These are phyloP conservation scores for Pterophyllum scalare DNA, from an alignment of 2,113 vertebrate species.

Conservation along the genomic window DNA sequence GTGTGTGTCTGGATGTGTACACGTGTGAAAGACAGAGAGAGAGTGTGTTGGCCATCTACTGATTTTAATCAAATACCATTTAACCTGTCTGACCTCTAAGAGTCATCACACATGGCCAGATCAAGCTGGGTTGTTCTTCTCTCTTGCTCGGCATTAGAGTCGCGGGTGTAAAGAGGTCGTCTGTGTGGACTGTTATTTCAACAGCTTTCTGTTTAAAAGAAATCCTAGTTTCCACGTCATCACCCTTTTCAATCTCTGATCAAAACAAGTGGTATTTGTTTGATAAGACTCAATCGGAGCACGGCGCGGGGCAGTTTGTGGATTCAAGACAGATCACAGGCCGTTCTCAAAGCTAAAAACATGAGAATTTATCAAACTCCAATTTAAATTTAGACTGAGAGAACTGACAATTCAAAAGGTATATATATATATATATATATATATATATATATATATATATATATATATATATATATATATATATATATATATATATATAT, in stretches of 20 bases:
- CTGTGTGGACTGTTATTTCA: slow-evolving; percentile 60
- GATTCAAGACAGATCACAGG: slow-evolving; percentile 11
- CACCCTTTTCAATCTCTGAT: slow-evolving; percentile 54
- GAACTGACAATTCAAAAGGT: no score
- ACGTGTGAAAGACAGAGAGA: slow-evolving; percentile 56
- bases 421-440: slow-evolving; percentile 28
- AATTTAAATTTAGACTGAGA: background rate
- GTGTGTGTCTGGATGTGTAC: slow-evolving; percentile 28
- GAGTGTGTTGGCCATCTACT: slow-evolving; percentile 81
- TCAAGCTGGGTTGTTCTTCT: slow-evolving; percentile 70
- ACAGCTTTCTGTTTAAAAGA: slow-evolving; percentile 58
- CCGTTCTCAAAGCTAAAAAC: background rate
- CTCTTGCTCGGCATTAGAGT: slow-evolving; percentile 71
- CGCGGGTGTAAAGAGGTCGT: slow-evolving; percentile 62
- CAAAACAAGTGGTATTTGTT: slow-evolving; percentile 55
- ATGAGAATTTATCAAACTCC: background rate
- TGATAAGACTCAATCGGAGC: slow-evolving; percentile 22
- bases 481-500: slow-evolving; percentile 29
- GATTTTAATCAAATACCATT: slow-evolving; percentile 88
- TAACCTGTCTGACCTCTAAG: slow-evolving; percentile 82
- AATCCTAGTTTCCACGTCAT: slow-evolving; percentile 57
- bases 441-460: slow-evolving; percentile 9
- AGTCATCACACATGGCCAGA: slow-evolving; percentile 80
- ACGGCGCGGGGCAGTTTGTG: background rate
- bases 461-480: slow-evolving; percentile 18